Evolutionary conservation across 2,113 vertebrate species (phyloP).

Genomic region (Rhinolophus ferrumequinum): DNA sequence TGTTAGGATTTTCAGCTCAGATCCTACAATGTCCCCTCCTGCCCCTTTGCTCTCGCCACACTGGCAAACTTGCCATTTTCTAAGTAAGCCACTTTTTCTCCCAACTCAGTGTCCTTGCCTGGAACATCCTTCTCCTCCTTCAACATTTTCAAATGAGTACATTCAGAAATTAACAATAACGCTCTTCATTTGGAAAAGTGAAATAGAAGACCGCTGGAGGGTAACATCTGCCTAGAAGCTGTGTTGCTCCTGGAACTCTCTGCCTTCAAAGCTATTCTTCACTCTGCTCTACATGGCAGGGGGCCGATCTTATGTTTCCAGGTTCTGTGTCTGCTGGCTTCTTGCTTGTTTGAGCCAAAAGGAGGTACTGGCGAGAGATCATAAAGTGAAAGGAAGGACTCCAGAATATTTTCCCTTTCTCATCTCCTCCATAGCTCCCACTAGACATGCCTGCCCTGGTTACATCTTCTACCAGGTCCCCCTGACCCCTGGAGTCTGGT

Average conservation of each 20-base stretch:
- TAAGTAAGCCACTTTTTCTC: background rate
- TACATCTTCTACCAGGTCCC: background rate
- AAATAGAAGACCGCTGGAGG: background rate
- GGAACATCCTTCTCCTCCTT: background rate
- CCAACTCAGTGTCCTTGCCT: background rate
- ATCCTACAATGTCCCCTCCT: background rate
- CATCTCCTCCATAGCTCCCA: background rate
- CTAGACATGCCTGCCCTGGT: background rate
- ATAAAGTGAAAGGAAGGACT: background rate
- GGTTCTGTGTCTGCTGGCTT: background rate
- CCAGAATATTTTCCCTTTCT: background rate
- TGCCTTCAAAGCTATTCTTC: background rate
- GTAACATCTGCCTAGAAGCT: background rate
- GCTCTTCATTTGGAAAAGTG: background rate
- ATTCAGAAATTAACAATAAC: conserved; percentile 2
- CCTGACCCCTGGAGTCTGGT: background rate
- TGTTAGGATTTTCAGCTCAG: background rate
- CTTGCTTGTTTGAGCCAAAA: background rate
- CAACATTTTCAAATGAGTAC: background rate
- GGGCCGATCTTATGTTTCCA: background rate
- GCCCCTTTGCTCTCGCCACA: background rate
- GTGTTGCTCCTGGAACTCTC: background rate
- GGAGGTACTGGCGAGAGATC: background rate
- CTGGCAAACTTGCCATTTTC: background rate
- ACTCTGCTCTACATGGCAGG: background rate